A percentile compares a stretch with the other conserved stretches of the same genome.
Conservation (phyloP, 2,797 vertebrate species). For the Antennarius maculatus region DNA sequence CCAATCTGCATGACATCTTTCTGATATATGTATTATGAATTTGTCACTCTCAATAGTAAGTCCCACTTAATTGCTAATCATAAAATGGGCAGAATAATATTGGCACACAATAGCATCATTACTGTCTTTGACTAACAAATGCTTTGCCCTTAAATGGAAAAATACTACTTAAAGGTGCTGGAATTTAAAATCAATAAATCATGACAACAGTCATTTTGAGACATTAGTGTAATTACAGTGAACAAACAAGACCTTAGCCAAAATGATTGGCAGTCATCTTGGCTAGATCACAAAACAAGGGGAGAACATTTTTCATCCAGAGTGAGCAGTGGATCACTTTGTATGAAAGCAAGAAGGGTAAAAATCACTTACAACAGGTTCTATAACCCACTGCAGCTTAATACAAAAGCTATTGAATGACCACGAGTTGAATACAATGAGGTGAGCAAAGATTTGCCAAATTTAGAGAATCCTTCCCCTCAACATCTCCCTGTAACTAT, state of each 20-base stretch:
- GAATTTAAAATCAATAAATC: conserved; percentile 29
- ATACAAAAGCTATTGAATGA: not conserved
- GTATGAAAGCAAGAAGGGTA: not conserved
- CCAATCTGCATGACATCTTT: not conserved
- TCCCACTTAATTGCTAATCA: conserved; percentile 6
- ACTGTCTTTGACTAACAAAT: conserved; percentile 8
- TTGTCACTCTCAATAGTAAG: not conserved
- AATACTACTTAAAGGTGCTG: conserved; percentile 16
- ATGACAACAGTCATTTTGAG: conserved; percentile 16
- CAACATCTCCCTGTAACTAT: not conserved
- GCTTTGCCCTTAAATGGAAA: conserved; percentile 20
- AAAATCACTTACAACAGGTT: not conserved
- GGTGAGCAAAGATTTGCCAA: not conserved
- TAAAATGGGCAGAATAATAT: conserved; percentile 5
- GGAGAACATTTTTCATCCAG: conserved; percentile 1
- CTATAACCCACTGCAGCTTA: not conserved
- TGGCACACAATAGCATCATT: conserved; percentile 15
- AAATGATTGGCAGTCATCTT: conserved; percentile 21
- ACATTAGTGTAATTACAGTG: conserved; percentile 40
- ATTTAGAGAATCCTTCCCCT: not conserved
- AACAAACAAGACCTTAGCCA: conserved; percentile 23
- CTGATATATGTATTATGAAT: not conserved
- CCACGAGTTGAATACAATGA: not conserved
- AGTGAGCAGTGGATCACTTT: not conserved
- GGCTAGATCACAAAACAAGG: conserved; percentile 2